Evolutionary conservation across 2,888 invertebrate genomes (phyloP), one percentile per base, ranked within the genome.

Genomic region (Philaethria dido): DNA sequence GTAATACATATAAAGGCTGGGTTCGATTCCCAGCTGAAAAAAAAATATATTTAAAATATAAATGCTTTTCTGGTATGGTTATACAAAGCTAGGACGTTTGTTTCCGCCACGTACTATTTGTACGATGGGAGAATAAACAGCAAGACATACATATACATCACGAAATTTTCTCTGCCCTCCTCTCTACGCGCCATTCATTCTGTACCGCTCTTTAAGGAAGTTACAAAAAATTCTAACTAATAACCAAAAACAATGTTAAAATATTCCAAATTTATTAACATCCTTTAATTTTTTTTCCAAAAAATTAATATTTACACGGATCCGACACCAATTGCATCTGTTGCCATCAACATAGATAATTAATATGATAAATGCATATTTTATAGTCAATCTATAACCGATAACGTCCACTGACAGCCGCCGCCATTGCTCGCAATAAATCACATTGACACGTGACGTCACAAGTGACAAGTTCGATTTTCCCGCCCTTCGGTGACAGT

Each of bases 401-500:
- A 52, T 29, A 16, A 3, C 13, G 1, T 1, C 13, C 39, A 2
- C 39, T 11, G 13, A 13, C 39, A 11, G 29, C 4, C n/a, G n/a
- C 11, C 16, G 52, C 52, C 25, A 14, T 48, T 48, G 22, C 33
- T 33, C 33, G 9, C 33, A 8, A 25, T n/a, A 14, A 25, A 50
- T 9, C 16, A 29, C 50, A 29, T n/a, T 25, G 50, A 50, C 50
- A 50, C 3, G 6, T 25, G 50, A 50, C 25, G 25, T 50, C 50
- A 29, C 50, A 3, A 1, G 8, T 11, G 11, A 50, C 25, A 29
- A 9, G 16, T 29, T 8, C 18, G 3, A 29, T 3, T 9, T 50
- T 50, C 50, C 50, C 50, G 50, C 50, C 29, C 8, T 4, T 29
- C 50, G 50, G 29, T 33, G 52, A 33, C 52, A 52, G 52, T 29